phyloP scores from a whole-genome alignment of 2,888 invertebrate genomes.

The Bombyx huttoni region DNA sequence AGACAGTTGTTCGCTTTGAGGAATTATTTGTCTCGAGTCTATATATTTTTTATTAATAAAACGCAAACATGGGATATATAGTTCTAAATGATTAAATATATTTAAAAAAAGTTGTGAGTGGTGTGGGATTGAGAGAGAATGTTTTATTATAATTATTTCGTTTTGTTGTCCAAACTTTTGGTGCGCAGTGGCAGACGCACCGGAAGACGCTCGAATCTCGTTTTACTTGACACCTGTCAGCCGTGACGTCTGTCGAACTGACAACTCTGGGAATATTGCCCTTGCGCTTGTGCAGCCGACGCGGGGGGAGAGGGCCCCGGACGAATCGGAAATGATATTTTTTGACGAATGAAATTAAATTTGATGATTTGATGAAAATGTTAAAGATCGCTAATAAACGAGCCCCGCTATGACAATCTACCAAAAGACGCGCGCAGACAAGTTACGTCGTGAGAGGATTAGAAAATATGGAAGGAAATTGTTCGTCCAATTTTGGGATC shows the following conservation, averaged over 20 bases:
- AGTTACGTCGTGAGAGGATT: no score
- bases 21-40: background rate
- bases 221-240: background rate
- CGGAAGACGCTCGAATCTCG: background rate
- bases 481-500: no score
- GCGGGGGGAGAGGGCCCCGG: no score
- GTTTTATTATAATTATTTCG: background rate
- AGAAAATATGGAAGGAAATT: no score
- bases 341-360: no score
- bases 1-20: no score
- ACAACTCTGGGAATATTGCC: background rate
- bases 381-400: no score
- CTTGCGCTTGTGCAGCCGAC: no score
- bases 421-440: no score
- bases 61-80: background rate
- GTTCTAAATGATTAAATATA: conserved; percentile 22
- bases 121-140: conserved; percentile 17
- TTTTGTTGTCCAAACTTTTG: background rate
- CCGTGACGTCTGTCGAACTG: background rate
- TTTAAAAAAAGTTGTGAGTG: conserved; percentile 45
- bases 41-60: background rate
- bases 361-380: no score
- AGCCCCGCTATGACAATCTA: no score
- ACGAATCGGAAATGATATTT: no score
- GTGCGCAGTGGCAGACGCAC: background rate